Evolutionary conservation across 1,140 invertebrate genomes (phyloP).

Genomic region (Sarcophaga peregrina): DNA sequence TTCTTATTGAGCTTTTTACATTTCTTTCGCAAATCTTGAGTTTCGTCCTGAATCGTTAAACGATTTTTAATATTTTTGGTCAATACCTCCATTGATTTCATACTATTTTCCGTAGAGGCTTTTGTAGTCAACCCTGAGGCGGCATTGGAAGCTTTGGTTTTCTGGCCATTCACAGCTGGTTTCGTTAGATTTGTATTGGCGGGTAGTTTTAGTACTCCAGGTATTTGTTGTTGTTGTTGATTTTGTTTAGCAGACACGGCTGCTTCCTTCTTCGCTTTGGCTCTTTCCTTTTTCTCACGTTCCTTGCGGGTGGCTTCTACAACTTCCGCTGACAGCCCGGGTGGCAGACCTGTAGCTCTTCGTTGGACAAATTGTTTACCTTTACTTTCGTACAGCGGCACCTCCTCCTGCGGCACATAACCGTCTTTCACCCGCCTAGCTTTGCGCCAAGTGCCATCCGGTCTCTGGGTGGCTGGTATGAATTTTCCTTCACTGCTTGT

Average conservation of each 20-base stretch:
- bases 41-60: constrained; percentile 37
- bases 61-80: not conserved
- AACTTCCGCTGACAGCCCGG: constrained; percentile 77
- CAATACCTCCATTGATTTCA: not conserved
- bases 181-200: constrained; percentile 23
- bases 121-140: not conserved
- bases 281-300: constrained; percentile 67
- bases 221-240: constrained; percentile 43
- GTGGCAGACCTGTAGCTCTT: constrained; percentile 72
- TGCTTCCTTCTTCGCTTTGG: constrained; percentile 50
- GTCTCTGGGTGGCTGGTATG: constrained; percentile 92
- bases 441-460: constrained; percentile 99
- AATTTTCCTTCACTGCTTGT: constrained; percentile 71
- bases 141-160: constrained; percentile 8
- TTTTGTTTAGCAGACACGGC: not conserved
- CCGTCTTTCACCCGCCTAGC: constrained; percentile 94
- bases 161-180: constrained; percentile 15
- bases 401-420: constrained; percentile 98
- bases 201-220: constrained; percentile 40
- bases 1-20: constrained; percentile 91
- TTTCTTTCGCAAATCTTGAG: constrained; percentile 71
- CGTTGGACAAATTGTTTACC: constrained; percentile 88
- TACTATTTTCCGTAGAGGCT: not conserved
- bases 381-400: constrained; percentile 95
- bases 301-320: constrained; percentile 70